A percentile compares a stretch with the other conserved stretches of the same genome.
Evolutionary conservation across 2,113 vertebrate genomes (phyloP).

Genomic region (Hylia prasina): DNA sequence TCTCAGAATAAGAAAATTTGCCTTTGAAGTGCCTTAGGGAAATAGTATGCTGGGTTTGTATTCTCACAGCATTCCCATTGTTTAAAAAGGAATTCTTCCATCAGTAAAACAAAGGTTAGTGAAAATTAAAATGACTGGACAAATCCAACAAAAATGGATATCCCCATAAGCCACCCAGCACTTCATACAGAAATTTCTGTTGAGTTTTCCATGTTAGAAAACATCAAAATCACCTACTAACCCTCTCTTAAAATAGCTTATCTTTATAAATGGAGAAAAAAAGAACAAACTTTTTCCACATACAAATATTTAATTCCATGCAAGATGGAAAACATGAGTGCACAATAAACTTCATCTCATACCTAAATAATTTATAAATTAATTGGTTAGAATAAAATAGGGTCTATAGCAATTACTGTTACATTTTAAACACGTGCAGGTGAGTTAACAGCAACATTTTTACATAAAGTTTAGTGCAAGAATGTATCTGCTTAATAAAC

Average conservation of each 20-base stretch:
- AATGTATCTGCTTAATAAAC: slow-evolving; percentile 71
- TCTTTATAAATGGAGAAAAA: slow-evolving; percentile 22
- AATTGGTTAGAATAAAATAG: slow-evolving; percentile 43
- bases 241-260: slow-evolving; percentile 27
- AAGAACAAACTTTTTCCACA: neutral
- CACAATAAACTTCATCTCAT: slow-evolving; percentile 51
- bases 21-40: neutral
- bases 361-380: slow-evolving; percentile 53
- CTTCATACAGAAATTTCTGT: slow-evolving; percentile 24
- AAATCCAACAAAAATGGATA: slow-evolving; percentile 29
- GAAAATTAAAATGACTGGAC: slow-evolving; percentile 54
- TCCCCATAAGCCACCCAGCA: slow-evolving; percentile 21
- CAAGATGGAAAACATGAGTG: slow-evolving; percentile 53
- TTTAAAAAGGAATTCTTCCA: neutral
- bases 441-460: slow-evolving; percentile 58
- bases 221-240: neutral
- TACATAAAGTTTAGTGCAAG: slow-evolving; percentile 64
- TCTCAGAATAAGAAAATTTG: neutral
- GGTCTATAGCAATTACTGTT: slow-evolving; percentile 33
- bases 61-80: neutral
- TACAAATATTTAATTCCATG: slow-evolving; percentile 64
- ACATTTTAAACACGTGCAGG: slow-evolving; percentile 66
- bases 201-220: slow-evolving; percentile 5
- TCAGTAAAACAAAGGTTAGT: slow-evolving; percentile 21
- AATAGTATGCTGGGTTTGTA: slow-evolving; percentile 3